These are phyloP conservation scores for Phataginus tricuspis DNA, from an alignment of 2,797 vertebrate species.

Conservation along the genomic window DNA sequence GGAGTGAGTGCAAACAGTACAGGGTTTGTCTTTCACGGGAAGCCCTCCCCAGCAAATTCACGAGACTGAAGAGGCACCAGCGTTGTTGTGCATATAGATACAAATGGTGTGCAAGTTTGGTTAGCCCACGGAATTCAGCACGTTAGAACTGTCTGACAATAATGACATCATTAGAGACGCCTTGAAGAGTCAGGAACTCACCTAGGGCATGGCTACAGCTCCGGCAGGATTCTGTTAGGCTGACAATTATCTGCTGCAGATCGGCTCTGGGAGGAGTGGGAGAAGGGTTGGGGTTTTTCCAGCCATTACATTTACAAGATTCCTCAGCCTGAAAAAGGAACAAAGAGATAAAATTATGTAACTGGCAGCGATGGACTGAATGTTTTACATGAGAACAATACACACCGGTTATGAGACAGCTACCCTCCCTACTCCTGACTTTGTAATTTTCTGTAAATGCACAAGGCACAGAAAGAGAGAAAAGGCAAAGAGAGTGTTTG, in stretches of 20 bases:
- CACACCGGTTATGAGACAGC: background rate
- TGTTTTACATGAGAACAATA: background rate
- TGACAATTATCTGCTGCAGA: constrained; percentile 91
- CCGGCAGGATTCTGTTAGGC: constrained; percentile 94
- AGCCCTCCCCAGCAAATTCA: background rate
- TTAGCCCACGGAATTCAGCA: background rate
- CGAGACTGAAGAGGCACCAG: background rate
- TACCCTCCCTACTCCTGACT: background rate
- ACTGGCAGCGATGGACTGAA: background rate
- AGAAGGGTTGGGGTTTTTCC: constrained; percentile 98
- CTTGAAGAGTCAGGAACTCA: constrained; percentile 77
- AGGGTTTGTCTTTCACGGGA: background rate
- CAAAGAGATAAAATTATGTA: background rate
- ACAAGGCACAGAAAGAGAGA: background rate
- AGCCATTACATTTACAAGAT: constrained; percentile 98
- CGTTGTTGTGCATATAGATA: background rate
- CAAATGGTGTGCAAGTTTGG: background rate
- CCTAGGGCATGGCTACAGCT: constrained; percentile 96
- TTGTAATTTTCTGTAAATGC: constrained; percentile 10
- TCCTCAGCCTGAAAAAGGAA: constrained; percentile 92
- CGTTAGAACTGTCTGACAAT: background rate
- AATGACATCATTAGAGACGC: background rate
- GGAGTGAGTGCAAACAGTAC: background rate
- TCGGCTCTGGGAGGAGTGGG: constrained; percentile 95
- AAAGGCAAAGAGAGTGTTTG: background rate